Base-by-base conservation (phyloP, 2,888 invertebrate species). In the Embidobia sp. region DNA sequence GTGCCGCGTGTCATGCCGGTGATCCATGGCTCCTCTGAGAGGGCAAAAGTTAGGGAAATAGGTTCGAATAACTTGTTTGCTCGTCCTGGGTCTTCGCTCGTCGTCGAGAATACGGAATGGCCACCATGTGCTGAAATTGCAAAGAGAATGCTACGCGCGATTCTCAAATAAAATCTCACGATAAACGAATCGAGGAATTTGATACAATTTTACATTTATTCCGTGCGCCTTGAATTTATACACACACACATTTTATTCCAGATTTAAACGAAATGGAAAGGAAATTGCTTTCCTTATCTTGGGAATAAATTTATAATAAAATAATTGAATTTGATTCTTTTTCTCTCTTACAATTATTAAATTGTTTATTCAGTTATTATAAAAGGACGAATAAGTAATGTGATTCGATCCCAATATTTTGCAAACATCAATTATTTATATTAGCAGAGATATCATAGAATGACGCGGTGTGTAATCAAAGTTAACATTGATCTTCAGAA, bases 11-110 rank as follows among this genome's bases (percentile, higher is more conserved):
- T 82, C 84, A 85, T 73, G 44, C 59, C 70, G 79, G 85, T 89
- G 89, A 89, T 89, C 86, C 88, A 89, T 89, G 85, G 85, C 86
- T 87, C 89, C 88, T 88, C 83, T 76, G 88, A 88, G 88, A 86
- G 83, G 77, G 81, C 81, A 84, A 84, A 85, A 87, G 87, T 86
- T 85, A 85, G 86, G 89, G 87, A 89, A 89, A 89, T 89, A 85
- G 88, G 87, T 88, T 88, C 82, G 84, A 82, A 84, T 85, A 89
- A 89, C 86, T 89, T 89, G 88, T 89, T 89, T 88, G 85, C 84
- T 84, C 83, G 79, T 77, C 59, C 78, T 76, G 49, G 66, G 59
- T 81, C 79, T 72, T 76, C 75, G 80, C 72, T 81, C 74, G 82
- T 83, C 82, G 84, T 75, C 51, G 83, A 78, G 87, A 88, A 88